Percentiles rank a stretch among this genome's conserved stretches.
These are phyloP conservation scores for Clarias laeviceps DNA, from an alignment of 2,797 vertebrate species.

Conservation along the genomic window DNA sequence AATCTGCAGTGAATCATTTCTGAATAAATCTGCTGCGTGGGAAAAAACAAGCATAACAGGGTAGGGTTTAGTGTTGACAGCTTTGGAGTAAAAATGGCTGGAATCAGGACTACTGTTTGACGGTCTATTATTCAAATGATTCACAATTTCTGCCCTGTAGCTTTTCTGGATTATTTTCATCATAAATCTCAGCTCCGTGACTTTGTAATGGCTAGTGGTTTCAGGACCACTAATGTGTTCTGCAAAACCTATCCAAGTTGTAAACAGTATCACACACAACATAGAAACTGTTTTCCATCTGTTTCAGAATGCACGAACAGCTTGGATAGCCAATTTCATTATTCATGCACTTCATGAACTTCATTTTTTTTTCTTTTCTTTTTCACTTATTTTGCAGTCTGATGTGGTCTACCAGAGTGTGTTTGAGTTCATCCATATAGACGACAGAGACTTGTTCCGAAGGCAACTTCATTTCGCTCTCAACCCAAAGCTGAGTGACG, in stretches of 20 bases:
- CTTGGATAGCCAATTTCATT: background rate
- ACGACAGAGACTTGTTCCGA: slow-evolving; percentile 74
- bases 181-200: background rate
- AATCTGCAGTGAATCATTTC: background rate
- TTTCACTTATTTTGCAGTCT: slow-evolving; percentile 65
- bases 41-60: background rate
- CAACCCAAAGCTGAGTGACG: slow-evolving; percentile 54
- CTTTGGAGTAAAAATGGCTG: background rate
- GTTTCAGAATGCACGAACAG: background rate
- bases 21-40: background rate
- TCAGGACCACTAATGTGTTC: background rate
- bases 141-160: background rate
- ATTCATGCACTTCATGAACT: background rate
- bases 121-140: background rate
- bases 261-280: background rate
- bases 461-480: slow-evolving; percentile 74
- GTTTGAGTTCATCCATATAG: slow-evolving; percentile 80
- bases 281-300: background rate
- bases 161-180: background rate
- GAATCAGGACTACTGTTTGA: background rate
- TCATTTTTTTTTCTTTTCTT: background rate
- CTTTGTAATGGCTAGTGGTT: background rate
- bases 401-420: slow-evolving; percentile 84
- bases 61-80: background rate
- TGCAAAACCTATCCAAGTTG: background rate